A percentile compares a stretch with the other conserved stretches of the same genome.
Conservation (phyloP, 2,888 invertebrate genomes). For the Stegana nigrithorax region DNA sequence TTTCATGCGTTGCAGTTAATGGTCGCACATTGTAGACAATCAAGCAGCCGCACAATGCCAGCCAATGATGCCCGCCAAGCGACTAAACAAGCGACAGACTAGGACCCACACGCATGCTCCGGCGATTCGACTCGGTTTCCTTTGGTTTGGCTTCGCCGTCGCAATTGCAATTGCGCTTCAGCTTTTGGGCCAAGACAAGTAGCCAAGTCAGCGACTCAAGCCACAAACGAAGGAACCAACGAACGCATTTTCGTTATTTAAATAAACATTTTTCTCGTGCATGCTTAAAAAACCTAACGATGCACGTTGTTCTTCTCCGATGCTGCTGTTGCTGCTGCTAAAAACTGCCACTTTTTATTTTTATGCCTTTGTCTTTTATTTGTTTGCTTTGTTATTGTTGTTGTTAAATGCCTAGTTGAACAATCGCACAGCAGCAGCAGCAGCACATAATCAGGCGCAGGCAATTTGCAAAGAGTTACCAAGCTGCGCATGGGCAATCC, state of each 20-base stretch:
- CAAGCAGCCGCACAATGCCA: not conserved
- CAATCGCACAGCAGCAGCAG: not conserved
- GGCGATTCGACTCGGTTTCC: not conserved
- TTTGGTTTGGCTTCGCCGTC: not conserved
- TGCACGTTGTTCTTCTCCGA: not conserved
- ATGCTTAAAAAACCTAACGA: slow-evolving; percentile 1
- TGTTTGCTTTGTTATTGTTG: slow-evolving; percentile 11
- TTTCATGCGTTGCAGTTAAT: slow-evolving; percentile 17
- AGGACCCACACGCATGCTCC: slow-evolving; percentile 12
- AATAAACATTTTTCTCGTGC: slow-evolving; percentile 50
- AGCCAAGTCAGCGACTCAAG: no score
- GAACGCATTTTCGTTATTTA: slow-evolving; percentile 56
- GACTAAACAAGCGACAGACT: not conserved
- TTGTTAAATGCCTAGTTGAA: slow-evolving; percentile 1
- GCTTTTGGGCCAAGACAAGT: slow-evolving; percentile 9
- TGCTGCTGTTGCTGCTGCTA: not conserved
- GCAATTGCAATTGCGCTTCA: no score
- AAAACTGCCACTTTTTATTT: not conserved
- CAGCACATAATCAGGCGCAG: not conserved
- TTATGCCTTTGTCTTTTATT: not conserved
- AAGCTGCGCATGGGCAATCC: slow-evolving; percentile 5
- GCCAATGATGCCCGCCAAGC: not conserved
- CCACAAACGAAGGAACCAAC: slow-evolving; percentile 11
- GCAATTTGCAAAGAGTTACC: slow-evolving; percentile 12
- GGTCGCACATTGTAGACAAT: slow-evolving; percentile 15